Evolutionary conservation across 2,888 invertebrate species (phyloP), one percentile per base, ranked within the genome.

Genomic region (Nephrotoma guestfalica): DNA sequence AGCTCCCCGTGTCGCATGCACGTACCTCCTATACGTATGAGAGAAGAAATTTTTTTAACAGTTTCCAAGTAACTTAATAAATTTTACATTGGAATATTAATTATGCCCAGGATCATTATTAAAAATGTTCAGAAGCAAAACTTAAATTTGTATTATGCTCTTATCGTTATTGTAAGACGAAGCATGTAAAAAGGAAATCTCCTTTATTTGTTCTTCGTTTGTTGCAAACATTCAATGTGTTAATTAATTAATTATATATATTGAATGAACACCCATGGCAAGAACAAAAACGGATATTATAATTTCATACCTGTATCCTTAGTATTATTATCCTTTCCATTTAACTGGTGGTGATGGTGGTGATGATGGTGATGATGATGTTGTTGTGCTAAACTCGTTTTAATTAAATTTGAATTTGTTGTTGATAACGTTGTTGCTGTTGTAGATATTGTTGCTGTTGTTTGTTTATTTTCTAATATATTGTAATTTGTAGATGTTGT

Each of bases 271-370:
- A 30, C 30, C 30, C 3, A 30, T 88, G 87, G 15, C 51, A 57
- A 15, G 0, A 6, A 71, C 30, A 71, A 71, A 71, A 71, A 30
- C 30, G 57, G 57, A 57, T 57, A 18, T 57, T 88, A 89, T 84
- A 30, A 71, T 71, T 71, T 71, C 71, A 87, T 88, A 87, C 88
- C 88, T 88, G 88, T 88, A 88, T 87, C 87, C 87, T 87, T 87
- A 87, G 87, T 88, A 87, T 88, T 87, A 88, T 88, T 89, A 86
- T 88, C 88, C 57, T 87, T 87, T 11, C 83, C 84, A 47, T 41
- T 84, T 84, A 47, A 84, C 41, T 42, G 83, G 30, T 83, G 42
- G 45, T 86, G 42, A 85, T 85, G n/a, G 45, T 85, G 15, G 30
- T 42, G 71, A 71, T 71, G 18, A 30, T 71, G 9, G 11, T 71